A percentile compares a stretch with the other conserved stretches of the same genome.
Evolutionary conservation across 2,888 invertebrate species (phyloP).

Genomic region (Rhorus exstirpatorius): DNA sequence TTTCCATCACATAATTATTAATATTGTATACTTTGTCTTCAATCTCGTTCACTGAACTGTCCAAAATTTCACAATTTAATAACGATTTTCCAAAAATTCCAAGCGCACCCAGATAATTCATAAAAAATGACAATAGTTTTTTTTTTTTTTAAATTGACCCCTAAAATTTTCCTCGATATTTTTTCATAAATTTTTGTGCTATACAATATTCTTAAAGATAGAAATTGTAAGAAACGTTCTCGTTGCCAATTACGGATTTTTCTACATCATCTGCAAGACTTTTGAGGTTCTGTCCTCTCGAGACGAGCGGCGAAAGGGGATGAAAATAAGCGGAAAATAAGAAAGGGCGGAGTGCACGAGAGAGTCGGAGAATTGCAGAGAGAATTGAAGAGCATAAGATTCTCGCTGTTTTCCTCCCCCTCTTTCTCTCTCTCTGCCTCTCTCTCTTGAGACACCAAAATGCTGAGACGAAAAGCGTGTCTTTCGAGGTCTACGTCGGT

Average conservation of each 20-base stretch:
- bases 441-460: slow-evolving; percentile 48
- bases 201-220: not conserved
- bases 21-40: too few relatives aligned
- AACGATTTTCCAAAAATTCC: too few relatives aligned
- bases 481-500: slow-evolving; percentile 58
- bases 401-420: slow-evolving; percentile 27
- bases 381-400: slow-evolving; percentile 55
- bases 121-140: slow-evolving; percentile 1
- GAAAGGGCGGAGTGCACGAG: slow-evolving; percentile 52
- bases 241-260: slow-evolving; percentile 46
- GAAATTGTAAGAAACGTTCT: not conserved
- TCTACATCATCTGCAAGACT: slow-evolving; percentile 23
- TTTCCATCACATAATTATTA: too few relatives aligned
- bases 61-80: not conserved
- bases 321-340: slow-evolving; percentile 35
- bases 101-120: too few relatives aligned
- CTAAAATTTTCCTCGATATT: too few relatives aligned
- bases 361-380: slow-evolving; percentile 25
- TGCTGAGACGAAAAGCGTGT: slow-evolving; percentile 60
- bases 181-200: too few relatives aligned
- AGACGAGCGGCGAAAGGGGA: slow-evolving; percentile 28
- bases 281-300: slow-evolving; percentile 14
- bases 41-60: not conserved
- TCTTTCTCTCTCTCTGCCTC: slow-evolving; percentile 7
- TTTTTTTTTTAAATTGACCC: too few relatives aligned